A percentile compares a stretch with the other conserved stretches of the same genome.
Evolutionary conservation across 2,113 vertebrate genomes (phyloP).

Genomic region (Garra rufa): DNA sequence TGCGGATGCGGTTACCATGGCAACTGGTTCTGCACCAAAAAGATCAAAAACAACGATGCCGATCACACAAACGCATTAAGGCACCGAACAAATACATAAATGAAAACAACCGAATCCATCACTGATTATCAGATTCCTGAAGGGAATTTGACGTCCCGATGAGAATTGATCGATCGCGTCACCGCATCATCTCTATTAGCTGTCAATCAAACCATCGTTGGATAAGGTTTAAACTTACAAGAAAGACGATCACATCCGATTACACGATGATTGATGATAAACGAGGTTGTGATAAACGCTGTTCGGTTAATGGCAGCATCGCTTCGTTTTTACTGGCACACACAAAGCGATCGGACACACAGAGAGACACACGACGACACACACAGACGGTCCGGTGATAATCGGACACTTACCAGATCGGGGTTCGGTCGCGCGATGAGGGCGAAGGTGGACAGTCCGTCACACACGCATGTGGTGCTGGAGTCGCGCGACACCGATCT

Average conservation of each 20-base stretch:
- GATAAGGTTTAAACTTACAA: neutral
- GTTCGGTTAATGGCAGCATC: neutral
- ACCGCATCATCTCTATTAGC: neutral
- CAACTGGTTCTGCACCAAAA: slow-evolving; percentile 76
- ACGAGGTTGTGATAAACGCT: neutral
- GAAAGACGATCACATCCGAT: neutral
- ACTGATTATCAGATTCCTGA: neutral
- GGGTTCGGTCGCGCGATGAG: slow-evolving; percentile 94
- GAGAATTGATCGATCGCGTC: neutral
- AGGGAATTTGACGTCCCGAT: neutral
- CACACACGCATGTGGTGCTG: slow-evolving; percentile 96
- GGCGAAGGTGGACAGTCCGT: slow-evolving; percentile 97
- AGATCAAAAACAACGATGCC: slow-evolving; percentile 18
- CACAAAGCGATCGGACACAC: neutral
- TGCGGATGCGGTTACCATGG: slow-evolving; percentile 91
- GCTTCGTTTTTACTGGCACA: neutral
- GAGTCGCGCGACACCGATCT: slow-evolving; percentile 92
- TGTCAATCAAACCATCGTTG: neutral
- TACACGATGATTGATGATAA: neutral
- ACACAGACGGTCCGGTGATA: neutral
- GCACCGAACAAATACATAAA: neutral
- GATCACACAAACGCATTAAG: neutral
- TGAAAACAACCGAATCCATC: neutral
- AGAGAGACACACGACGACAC: neutral
- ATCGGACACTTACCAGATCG: slow-evolving; percentile 88